Conservation (phyloP, 2,797 vertebrate genomes). For the Hydrocynus forskahlii region DNA sequence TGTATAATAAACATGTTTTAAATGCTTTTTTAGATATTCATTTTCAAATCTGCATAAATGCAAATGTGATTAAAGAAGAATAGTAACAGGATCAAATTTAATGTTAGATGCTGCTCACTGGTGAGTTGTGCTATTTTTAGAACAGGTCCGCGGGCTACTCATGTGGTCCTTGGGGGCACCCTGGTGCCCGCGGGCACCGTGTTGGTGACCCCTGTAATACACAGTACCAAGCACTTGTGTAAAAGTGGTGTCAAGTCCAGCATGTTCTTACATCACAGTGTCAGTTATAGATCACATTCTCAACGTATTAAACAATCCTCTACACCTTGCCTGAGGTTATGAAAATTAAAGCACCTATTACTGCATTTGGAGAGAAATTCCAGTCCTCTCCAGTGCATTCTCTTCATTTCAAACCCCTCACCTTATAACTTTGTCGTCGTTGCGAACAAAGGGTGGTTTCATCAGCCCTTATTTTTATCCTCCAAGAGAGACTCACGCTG, state of each 20-base stretch:
- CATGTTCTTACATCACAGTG: constrained; percentile 27
- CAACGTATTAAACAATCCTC: not conserved
- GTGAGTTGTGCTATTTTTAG: no score
- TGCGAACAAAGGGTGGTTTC: constrained; percentile 44
- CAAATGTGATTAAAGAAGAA: no score
- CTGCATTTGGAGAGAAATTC: constrained; percentile 24
- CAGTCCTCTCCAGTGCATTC: constrained; percentile 29
- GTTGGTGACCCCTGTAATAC: no score
- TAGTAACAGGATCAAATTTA: no score
- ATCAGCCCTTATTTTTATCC: constrained; percentile 26
- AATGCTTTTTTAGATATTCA: no score
- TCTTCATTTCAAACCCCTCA: constrained; percentile 13
- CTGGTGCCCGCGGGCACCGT: no score
- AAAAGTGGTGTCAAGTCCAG: constrained; percentile 10
- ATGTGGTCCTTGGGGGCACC: no score
- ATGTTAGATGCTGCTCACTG: no score
- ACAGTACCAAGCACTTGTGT: not conserved
- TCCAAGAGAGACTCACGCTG: constrained; percentile 36
- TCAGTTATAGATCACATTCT: not conserved
- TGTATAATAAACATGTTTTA: no score
- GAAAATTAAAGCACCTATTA: constrained; percentile 33
- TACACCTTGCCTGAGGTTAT: constrained; percentile 9
- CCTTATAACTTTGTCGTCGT: constrained; percentile 33
- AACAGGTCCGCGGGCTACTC: no score
- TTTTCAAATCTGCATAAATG: no score